phyloP scores from a whole-genome alignment of 1,140 invertebrate genomes.

The Radopholus similis region DNA sequence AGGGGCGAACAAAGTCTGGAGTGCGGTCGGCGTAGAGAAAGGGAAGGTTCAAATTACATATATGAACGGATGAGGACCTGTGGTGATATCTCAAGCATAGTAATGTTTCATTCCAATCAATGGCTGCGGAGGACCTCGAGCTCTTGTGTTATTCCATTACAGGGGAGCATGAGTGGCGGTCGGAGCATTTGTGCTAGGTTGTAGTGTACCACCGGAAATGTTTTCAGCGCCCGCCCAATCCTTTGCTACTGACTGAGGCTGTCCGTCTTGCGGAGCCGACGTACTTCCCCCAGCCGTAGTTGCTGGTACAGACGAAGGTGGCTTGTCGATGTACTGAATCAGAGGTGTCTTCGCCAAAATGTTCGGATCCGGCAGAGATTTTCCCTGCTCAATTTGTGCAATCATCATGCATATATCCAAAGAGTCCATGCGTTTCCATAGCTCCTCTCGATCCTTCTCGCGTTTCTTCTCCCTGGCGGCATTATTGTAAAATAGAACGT shows the following conservation, averaged over 20 bases:
- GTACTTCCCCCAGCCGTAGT: neutral
- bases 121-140: too few relatives aligned
- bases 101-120: too few relatives aligned
- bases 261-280: neutral
- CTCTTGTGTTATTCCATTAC: too few relatives aligned
- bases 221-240: neutral
- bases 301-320: neutral
- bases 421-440: slow-evolving; percentile 52
- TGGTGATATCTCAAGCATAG: too few relatives aligned
- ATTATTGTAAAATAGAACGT: neutral
- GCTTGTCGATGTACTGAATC: slow-evolving; percentile 20
- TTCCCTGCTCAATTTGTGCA: slow-evolving; percentile 23
- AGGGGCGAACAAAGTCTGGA: too few relatives aligned
- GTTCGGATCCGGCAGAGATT: neutral
- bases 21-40: too few relatives aligned
- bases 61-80: too few relatives aligned
- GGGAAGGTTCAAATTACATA: too few relatives aligned
- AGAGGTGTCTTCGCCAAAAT: slow-evolving; percentile 28
- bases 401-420: slow-evolving; percentile 35
- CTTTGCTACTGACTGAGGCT: neutral
- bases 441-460: slow-evolving; percentile 57
- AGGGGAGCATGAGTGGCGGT: neutral
- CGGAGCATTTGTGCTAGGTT: neutral
- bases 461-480: slow-evolving; percentile 54
- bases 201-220: neutral